Evolutionary conservation across 2,888 invertebrate species (phyloP), one percentile per base, ranked within the genome.

Genomic region (Microctonus brassicae): DNA sequence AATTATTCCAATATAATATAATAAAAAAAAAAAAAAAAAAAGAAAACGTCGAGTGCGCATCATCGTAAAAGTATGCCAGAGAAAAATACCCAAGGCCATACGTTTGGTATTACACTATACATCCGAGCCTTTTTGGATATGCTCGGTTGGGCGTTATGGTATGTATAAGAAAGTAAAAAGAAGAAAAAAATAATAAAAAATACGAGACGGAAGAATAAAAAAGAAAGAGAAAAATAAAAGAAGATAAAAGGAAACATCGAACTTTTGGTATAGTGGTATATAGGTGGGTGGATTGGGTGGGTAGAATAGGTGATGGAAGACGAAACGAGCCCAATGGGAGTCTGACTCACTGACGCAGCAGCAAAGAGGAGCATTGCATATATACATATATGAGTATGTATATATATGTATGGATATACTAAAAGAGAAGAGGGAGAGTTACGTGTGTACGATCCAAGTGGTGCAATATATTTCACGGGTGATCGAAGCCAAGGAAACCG

Each of bases 271-370:
- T 47, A 47, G 29, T 17, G 9, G 17, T 47, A 47, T n/a, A 17
- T n/a, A n/a, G n/a, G n/a, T 47, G 47, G 47, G 47, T 47, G 17
- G 47, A 20, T 20, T 47, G 47, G 47, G 47, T 47, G 47, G 47
- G 47, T 47, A 39, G 39, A 39, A n/a, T 39, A 20, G 47, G 66
- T 69, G 75, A 60, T 65, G 73, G 58, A 72, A 75, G 71, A n/a
- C 69, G 39, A 70, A 76, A 74, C 72, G 74, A 76, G 72, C 57
- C 74, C 74, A 60, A 69, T 75, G 74, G 73, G 75, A 75, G 53
- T 70, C 26, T 52, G 47, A 61, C 34, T 62, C 42, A 67, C 70
- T 61, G 33, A 72, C 72, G 24, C 62, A 62, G 62, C 61, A 68
- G 17, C 33, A 61, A 29, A 57, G 36, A 33, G 36, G 33, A 36